Percentiles rank a stretch among this genome's conserved stretches.
phyloP scores from a whole-genome alignment of 2,113 vertebrate species.

The Condylura cristata region DNA sequence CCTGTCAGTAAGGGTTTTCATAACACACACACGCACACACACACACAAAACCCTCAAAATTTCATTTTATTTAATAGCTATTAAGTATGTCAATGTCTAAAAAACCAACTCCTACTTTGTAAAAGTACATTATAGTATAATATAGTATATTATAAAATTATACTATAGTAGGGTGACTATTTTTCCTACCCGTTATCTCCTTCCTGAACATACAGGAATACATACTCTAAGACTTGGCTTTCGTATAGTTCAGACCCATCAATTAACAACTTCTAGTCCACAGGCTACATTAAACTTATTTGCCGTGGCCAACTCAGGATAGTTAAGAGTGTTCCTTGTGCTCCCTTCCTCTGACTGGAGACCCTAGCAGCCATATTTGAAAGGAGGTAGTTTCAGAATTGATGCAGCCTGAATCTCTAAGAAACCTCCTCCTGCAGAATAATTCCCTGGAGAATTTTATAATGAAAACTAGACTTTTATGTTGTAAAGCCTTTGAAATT shows the following conservation, averaged over 20 bases:
- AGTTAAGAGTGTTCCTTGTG: background rate
- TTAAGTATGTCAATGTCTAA: background rate
- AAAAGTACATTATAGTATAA: background rate
- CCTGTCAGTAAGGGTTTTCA: background rate
- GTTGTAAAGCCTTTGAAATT: background rate
- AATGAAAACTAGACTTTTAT: background rate
- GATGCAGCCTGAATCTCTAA: background rate
- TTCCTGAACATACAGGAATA: background rate
- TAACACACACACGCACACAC: background rate
- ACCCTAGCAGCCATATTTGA: background rate
- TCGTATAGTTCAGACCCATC: background rate
- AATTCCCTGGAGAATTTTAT: background rate
- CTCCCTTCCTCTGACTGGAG: background rate
- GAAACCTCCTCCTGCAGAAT: background rate
- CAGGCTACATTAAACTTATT: background rate
- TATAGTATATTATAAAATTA: background rate
- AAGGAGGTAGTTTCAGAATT: background rate
- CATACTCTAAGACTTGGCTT: background rate
- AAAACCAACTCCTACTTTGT: background rate
- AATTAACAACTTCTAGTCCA: background rate
- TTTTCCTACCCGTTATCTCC: background rate
- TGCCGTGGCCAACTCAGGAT: background rate
- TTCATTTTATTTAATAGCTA: background rate
- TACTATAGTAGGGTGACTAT: background rate
- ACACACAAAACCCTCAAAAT: background rate